Conservation (phyloP, 2,113 vertebrate genomes). For the Nettapus auritus region DNA sequence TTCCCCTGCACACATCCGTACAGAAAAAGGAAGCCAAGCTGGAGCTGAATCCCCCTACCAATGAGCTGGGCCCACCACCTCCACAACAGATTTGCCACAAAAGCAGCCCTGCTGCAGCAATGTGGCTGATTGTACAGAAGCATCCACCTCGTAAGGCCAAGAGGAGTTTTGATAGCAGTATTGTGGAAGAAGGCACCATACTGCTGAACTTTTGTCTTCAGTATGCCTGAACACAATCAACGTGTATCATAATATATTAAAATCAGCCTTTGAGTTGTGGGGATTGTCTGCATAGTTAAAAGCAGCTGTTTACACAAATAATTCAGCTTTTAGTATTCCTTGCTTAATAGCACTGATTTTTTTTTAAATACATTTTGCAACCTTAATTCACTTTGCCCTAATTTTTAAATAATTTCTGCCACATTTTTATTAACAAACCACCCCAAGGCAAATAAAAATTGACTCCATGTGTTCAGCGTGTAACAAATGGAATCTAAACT, state of each 20-base stretch:
- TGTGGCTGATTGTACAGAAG: neutral
- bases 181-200: neutral
- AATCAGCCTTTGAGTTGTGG: neutral
- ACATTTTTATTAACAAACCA: neutral
- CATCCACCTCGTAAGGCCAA: neutral
- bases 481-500: slow-evolving; percentile 42
- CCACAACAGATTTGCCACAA: neutral
- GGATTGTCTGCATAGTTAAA: neutral
- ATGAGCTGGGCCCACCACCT: neutral
- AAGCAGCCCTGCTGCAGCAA: neutral
- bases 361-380: slow-evolving; percentile 36
- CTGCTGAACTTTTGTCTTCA: neutral
- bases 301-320: neutral
- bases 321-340: neutral
- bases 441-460: slow-evolving; percentile 56
- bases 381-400: slow-evolving; percentile 20
- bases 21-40: neutral
- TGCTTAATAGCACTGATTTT: neutral
- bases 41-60: neutral
- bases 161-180: neutral
- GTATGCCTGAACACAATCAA: neutral
- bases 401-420: slow-evolving; percentile 19
- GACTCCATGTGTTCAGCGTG: neutral
- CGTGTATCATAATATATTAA: neutral
- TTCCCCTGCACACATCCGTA: neutral